These are phyloP conservation scores for Zelleria hepariella DNA, from an alignment of 2,888 invertebrate genomes.

Conservation along the genomic window DNA sequence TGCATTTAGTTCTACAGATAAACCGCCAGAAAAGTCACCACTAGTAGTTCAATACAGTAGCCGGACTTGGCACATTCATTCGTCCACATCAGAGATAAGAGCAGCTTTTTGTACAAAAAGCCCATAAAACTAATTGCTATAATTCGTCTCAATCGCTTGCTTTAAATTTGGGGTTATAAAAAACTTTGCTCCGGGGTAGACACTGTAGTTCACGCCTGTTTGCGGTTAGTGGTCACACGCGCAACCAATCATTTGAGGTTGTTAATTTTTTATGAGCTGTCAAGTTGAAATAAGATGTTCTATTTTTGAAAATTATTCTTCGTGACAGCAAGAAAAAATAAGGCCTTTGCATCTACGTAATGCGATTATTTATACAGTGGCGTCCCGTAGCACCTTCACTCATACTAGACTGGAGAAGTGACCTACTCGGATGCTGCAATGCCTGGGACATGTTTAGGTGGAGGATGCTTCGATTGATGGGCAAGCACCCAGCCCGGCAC, in stretches of 20 bases:
- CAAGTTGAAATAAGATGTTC: not conserved
- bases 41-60: constrained; percentile 24
- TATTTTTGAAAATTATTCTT: not conserved
- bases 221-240: not conserved
- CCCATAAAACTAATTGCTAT: constrained; percentile 53
- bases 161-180: constrained; percentile 34
- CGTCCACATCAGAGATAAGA: constrained; percentile 46
- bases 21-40: constrained; percentile 32
- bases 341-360: too few species aligned
- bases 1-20: too few species aligned
- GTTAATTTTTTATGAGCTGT: not conserved
- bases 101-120: constrained; percentile 34
- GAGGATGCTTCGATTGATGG: too few species aligned
- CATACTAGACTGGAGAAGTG: too few species aligned
- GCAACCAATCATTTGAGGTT: not conserved
- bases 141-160: constrained; percentile 51
- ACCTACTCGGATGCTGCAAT: too few species aligned
- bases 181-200: not conserved
- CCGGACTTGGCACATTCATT: constrained; percentile 34
- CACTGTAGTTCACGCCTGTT: not conserved
- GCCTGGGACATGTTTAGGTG: too few species aligned
- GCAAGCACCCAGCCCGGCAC: too few species aligned
- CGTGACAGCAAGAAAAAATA: too few species aligned
- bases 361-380: too few species aligned
- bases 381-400: too few species aligned